phyloP scores from a whole-genome alignment of 2,888 invertebrate species.

The Phalera bucephala region DNA sequence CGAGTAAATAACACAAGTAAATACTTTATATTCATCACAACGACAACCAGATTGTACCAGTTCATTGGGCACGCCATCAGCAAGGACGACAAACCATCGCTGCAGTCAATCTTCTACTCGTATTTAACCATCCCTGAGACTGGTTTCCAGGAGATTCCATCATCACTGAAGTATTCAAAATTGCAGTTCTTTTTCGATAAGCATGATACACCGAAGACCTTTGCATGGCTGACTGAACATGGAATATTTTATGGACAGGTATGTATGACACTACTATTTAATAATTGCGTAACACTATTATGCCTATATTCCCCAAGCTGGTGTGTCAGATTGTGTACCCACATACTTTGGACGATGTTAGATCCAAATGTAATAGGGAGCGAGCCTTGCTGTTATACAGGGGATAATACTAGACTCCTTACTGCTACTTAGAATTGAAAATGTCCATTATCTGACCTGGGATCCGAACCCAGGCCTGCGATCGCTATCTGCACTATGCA shows the following conservation, averaged over 20 bases:
- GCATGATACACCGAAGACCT: slow-evolving; percentile 87
- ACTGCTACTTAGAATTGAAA: too few species aligned
- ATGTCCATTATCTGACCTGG: too few species aligned
- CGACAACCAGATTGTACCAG: slow-evolving; percentile 92
- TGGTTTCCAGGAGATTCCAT: slow-evolving; percentile 88
- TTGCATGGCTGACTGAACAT: slow-evolving; percentile 94
- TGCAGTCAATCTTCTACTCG: slow-evolving; percentile 90
- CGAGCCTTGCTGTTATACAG: too few species aligned
- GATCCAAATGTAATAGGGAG: too few species aligned
- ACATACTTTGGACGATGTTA: too few species aligned
- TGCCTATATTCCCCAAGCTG: too few species aligned
- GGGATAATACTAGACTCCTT: too few species aligned
- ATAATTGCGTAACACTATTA: too few species aligned
- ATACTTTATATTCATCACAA: slow-evolving; percentile 93
- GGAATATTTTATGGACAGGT: slow-evolving; percentile 93
- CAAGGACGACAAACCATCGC: slow-evolving; percentile 89
- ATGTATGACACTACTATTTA: too few species aligned
- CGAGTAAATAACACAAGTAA: slow-evolving; percentile 87
- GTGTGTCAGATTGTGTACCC: too few species aligned
- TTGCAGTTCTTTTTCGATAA: slow-evolving; percentile 89
- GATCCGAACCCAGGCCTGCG: too few species aligned
- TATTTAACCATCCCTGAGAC: slow-evolving; percentile 89
- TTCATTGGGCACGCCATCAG: slow-evolving; percentile 90
- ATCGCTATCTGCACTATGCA: too few species aligned
- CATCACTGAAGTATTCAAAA: slow-evolving; percentile 88